phyloP scores from a whole-genome alignment of 2,113 vertebrate species.

The Tragelaphus scriptus region DNA sequence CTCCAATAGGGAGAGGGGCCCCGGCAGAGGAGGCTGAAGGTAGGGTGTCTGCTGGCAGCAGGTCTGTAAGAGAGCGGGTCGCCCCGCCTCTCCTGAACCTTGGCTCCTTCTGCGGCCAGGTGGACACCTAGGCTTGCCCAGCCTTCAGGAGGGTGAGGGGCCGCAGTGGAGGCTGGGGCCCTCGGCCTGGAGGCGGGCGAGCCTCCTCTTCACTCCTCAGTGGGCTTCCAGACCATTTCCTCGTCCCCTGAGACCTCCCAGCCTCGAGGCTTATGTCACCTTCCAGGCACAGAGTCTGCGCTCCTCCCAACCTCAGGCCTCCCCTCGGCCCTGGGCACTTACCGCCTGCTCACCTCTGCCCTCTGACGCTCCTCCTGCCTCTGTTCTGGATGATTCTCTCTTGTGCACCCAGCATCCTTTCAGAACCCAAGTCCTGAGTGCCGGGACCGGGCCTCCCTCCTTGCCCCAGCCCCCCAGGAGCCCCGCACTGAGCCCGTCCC shows the following conservation, averaged over 20 bases:
- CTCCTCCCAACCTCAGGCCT: too few relatives aligned
- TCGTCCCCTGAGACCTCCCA: too few relatives aligned
- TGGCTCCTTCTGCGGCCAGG: too few relatives aligned
- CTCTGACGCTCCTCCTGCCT: neutral
- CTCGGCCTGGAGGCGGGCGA: neutral
- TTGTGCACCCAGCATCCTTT: neutral
- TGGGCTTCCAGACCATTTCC: neutral
- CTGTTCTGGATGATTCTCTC: neutral
- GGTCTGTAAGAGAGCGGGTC: too few relatives aligned
- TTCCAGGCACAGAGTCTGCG: neutral
- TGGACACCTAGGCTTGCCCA: neutral
- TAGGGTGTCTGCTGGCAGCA: neutral
- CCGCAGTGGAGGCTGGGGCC: too few relatives aligned
- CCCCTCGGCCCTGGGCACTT: neutral
- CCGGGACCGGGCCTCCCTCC: rapidly evolving
- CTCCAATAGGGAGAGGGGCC: rapidly evolving
- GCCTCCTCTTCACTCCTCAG: neutral
- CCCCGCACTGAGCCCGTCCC: rapidly evolving
- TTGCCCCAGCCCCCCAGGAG: neutral
- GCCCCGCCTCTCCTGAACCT: rapidly evolving
- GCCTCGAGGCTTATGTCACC: neutral
- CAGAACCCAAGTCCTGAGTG: neutral
- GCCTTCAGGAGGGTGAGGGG: neutral
- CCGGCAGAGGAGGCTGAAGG: rapidly evolving
- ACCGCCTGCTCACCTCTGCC: neutral